Base-by-base conservation (phyloP, 2,113 vertebrate genomes). In the Brachypodius melanocephalos region DNA sequence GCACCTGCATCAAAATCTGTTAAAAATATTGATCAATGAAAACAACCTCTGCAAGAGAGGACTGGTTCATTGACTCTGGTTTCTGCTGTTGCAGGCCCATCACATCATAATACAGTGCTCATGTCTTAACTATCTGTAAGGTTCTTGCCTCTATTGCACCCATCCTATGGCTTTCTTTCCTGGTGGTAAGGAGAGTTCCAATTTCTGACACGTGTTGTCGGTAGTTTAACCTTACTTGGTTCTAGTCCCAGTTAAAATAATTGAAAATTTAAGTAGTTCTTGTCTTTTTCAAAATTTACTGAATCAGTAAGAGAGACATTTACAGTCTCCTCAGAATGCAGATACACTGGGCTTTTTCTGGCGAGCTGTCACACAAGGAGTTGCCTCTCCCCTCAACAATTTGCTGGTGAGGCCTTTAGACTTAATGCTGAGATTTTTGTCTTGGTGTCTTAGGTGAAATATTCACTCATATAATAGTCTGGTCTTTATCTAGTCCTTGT, bases 361-460 rank as follows among this genome's bases (percentile, higher is more conserved):
- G 16, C 61, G 24, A 28, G 26, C 34, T 83, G 9, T 59, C 32
- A 73, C 24, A 32, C 0, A 0, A 36, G 9, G 40, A 29, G 29
- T 34, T 84, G 12, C 31, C 32, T 88, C 14, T 91, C 25, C 9
- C 19, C 21, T 71, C 2, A 4, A 1, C 16, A 3, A 6, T 66
- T 59, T 82, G 20, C 20, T 43, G 21, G 6, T 82, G n/a, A 43
- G 21, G 24, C 48, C 36, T 85, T 85, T 43, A 85, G 73, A 20
- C 8, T 54, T 74, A 42, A 51, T 28, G 34, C 38, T 81, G 46
- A 62, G 22, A 49, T 17, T 78, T 87, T 29, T 82, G 20, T 68
- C 16, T 79, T 0, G 0, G 11, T 71, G 46, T 85, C 28, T 52
- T 48, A 25, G 40, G 29, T 59, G 45, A 93, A 68, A 61, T 52